Base-by-base conservation (phyloP, 2,797 vertebrate species). In the Crypturellus tataupa region DNA sequence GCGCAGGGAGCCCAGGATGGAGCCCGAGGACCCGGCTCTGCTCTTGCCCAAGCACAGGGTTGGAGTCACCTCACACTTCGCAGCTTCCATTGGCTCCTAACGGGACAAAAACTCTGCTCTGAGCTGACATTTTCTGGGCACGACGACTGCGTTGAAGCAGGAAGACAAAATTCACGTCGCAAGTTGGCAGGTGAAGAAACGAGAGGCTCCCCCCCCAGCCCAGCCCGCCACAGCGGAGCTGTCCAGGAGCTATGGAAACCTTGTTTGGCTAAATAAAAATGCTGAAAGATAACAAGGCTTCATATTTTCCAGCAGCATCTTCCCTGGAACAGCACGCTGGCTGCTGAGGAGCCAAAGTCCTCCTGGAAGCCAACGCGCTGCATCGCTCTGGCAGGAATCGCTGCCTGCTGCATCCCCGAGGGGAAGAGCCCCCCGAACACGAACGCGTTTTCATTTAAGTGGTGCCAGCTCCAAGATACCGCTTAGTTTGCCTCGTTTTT, bases 131-230 rank as follows among this genome's bases (percentile, higher is more conserved):
- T 93, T 97, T 95, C 96, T 82, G 84, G 94, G 86, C 86, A 91
- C 17, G 12, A 15, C 3, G n/a, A 87, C 77, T 31, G 89, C 90
- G 75, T 75, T 76, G 72, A 69, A 94, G 93, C 87, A 76, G 67
- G 85, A 71, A 88, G 71, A 78, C 84, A 93, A 92, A 96, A 95
- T 93, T 93, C 95, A 94, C 80, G 87, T 76, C n/a, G 90, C 51
- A 90, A 94, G 78, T 87, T 97, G 96, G 94, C 93, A 95, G 93
- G 93, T 94, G 89, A 96, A 96, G 85, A 95, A 96, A 96, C 89
- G 85, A 86, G 59, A 78, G 40, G 31, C 3, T 23, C 9, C 47
- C 76, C 29, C 37, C 10, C 37, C 37, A 39, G 37, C 58, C 51
- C 51, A 15, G 14, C 9, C 17, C 51, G 14, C 25, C 31, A 60